Base-by-base conservation (phyloP, 2,113 vertebrate genomes). In the Mustelus asterias region DNA sequence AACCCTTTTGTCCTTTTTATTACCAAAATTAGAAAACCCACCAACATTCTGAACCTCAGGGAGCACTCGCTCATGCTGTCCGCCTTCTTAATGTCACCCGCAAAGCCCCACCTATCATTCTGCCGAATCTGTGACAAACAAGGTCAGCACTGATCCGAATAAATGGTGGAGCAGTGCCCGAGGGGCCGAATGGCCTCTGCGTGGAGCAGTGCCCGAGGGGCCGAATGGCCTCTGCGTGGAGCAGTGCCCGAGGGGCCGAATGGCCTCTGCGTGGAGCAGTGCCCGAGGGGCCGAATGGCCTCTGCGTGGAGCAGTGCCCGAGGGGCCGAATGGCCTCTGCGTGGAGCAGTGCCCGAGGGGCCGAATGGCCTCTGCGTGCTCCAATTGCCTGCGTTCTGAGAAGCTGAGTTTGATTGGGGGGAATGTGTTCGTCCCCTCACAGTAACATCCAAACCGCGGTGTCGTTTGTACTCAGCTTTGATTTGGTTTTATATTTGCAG, bases 401-500 rank as follows among this genome's bases (percentile, higher is more conserved):
- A 8, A 37, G 33, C 29, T 13, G 76, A n/a, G 78, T 80, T 41
- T 37, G 37, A 41, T 60, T 26, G 14, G 0, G 86, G 86, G 26
- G 9, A 58, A 29, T 58, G 48, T 11, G 60, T 1, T 58, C 13
- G 6, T 0, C 26, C 18, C 7, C 14, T 65, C 18, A 37, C 11
- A 3, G 10, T 65, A 37, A 93, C 41, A 3, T 92, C 58, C 16
- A 18, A 93, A 3, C 14, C 2, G 5, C 3, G 33, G 33, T 41
- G 16, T 7, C 6, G 13, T 96, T 78, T 96, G 41, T 95, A 96
- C 22, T 1, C 8, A 2, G 1, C 0, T 96, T 26, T 3, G 7
- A 26, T 41, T 26, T 3, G 7, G 20, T 41, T 72, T 37, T 95
- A 0, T 69, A 0, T 69, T 69, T 0, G 0, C 96, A 99, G 99